These are phyloP conservation scores for Pachliopta kotzebuea DNA, from an alignment of 2,888 invertebrate species.

Conservation along the genomic window DNA sequence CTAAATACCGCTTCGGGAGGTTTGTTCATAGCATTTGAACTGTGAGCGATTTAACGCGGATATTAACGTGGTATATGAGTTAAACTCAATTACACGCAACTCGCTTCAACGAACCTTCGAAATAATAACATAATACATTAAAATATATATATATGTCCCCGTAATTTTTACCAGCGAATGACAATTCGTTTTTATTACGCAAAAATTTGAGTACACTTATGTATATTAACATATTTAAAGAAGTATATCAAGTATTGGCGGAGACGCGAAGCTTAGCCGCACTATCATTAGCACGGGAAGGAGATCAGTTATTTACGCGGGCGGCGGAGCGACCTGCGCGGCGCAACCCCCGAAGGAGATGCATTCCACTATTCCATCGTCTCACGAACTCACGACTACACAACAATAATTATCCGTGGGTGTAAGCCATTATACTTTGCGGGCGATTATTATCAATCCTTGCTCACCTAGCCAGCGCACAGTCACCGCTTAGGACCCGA, in stretches of 20 bases:
- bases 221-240: not conserved
- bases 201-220: not conserved
- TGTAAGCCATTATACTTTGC: conserved; percentile 81
- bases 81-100: not conserved
- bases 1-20: conserved; percentile 37
- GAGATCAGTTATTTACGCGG: conserved; percentile 78
- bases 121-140: not conserved
- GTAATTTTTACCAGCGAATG: not conserved
- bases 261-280: conserved; percentile 64
- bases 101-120: not conserved
- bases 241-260: conserved; percentile 46
- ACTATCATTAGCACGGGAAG: conserved; percentile 77
- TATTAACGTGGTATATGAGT: conserved; percentile 10
- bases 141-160: not conserved
- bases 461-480: conserved; percentile 64
- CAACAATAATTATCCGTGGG: conserved; percentile 81
- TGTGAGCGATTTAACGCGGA: conserved; percentile 8
- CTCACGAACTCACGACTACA: conserved; percentile 80
- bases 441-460: conserved; percentile 80
- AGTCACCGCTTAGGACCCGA: conserved; percentile 75
- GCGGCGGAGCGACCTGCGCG: conserved; percentile 60
- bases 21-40: conserved; percentile 13
- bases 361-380: conserved; percentile 75
- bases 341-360: conserved; percentile 80
- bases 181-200: not conserved